Percentiles rank a stretch among this genome's conserved stretches.
Conservation (phyloP, 2,797 vertebrate genomes). For the Oceanodroma leucorhoa region DNA sequence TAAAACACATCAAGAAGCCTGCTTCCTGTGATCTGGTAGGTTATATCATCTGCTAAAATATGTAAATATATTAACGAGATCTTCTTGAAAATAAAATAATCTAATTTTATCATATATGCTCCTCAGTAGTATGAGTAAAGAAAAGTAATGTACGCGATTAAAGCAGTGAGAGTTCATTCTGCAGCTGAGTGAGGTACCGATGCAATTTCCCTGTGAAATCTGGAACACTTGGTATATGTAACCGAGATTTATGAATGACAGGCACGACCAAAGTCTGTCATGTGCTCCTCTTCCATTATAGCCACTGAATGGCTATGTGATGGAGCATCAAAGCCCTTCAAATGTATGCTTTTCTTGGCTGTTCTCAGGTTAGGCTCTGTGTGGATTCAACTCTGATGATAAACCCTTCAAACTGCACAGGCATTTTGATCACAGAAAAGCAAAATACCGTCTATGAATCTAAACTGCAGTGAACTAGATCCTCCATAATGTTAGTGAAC, state of each 20-base stretch:
- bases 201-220: background rate
- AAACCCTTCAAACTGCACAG: conserved; percentile 16
- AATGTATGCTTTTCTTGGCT: conserved; percentile 46
- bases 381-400: conserved; percentile 35
- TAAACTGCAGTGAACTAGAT: conserved; percentile 23
- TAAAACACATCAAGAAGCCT: background rate
- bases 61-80: background rate
- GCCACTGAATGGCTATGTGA: conserved; percentile 10
- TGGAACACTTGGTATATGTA: background rate
- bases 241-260: conserved; percentile 37
- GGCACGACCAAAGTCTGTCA: background rate
- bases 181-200: background rate
- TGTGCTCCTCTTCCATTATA: conserved; percentile 48
- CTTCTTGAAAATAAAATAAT: background rate
- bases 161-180: background rate
- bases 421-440: conserved; percentile 59
- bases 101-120: background rate
- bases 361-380: conserved; percentile 47
- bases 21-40: background rate
- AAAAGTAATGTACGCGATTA: background rate
- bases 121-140: background rate
- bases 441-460: conserved; percentile 35
- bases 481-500: background rate
- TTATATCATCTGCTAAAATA: background rate
- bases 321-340: conserved; percentile 56